Percentiles rank a stretch among this genome's conserved stretches.
These are phyloP conservation scores for Carettochelys insculpta DNA, from an alignment of 2,113 vertebrate species.

Conservation along the genomic window DNA sequence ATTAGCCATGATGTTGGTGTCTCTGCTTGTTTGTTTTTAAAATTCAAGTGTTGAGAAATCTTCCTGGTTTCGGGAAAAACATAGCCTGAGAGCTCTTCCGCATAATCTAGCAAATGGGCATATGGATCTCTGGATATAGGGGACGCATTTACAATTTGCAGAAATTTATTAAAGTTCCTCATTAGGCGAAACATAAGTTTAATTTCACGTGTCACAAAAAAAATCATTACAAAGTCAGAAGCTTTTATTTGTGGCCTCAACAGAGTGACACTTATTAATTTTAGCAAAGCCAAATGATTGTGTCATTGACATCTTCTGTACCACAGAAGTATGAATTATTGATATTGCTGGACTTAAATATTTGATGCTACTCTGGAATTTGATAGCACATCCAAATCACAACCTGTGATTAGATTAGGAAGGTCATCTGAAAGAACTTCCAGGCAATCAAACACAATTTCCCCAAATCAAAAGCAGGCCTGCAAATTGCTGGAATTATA, in stretches of 20 bases:
- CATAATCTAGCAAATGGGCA: constrained; percentile 13
- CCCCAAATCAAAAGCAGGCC: constrained; percentile 53
- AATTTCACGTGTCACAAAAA: constrained; percentile 25
- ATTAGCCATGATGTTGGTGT: neutral
- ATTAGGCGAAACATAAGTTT: constrained; percentile 19
- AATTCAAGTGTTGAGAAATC: neutral
- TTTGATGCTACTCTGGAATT: constrained; percentile 56
- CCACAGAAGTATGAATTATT: constrained; percentile 64
- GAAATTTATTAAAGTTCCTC: constrained; percentile 20
- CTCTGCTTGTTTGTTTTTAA: neutral
- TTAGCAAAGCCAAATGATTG: constrained; percentile 31
- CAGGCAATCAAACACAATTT: constrained; percentile 31
- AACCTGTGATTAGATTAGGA: constrained; percentile 43
- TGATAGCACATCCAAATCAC: constrained; percentile 50
- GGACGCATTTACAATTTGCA: constrained; percentile 9
- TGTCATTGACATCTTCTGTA: constrained; percentile 13
- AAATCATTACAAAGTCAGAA: constrained; percentile 37
- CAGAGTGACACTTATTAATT: constrained; percentile 44
- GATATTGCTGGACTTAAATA: constrained; percentile 59
- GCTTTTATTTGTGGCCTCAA: constrained; percentile 14
- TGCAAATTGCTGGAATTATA: constrained; percentile 58
- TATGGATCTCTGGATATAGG: neutral
- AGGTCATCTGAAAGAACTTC: constrained; percentile 55
- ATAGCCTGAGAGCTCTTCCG: neutral
- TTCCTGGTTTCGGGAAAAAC: neutral